Evolutionary conservation across 2,797 vertebrate genomes (phyloP).

Genomic region (Antennarius maculatus): DNA sequence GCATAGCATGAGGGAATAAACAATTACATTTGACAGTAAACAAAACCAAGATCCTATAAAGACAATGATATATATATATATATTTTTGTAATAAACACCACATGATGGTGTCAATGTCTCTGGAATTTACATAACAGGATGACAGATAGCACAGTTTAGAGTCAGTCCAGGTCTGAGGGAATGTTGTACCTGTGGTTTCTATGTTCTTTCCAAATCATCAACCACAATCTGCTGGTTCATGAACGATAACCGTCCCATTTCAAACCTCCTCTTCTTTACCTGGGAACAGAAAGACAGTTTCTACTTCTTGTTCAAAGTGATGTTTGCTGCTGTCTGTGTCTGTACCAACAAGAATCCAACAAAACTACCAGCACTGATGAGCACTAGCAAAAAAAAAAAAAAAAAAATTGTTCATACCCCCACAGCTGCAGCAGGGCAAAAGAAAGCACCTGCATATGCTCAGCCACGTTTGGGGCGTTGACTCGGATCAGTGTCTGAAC

Average conservation of each 20-base stretch:
- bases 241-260: slow-evolving; percentile 23
- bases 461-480: slow-evolving; percentile 10
- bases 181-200: slow-evolving; percentile 42
- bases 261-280: slow-evolving; percentile 1
- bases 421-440: slow-evolving; percentile 26
- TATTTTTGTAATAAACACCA: slow-evolving; percentile 66
- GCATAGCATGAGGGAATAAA: slow-evolving; percentile 48
- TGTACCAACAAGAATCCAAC: slow-evolving; percentile 34
- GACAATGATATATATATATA: slow-evolving; percentile 52
- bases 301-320: slow-evolving; percentile 33
- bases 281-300: slow-evolving; percentile 14
- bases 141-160: slow-evolving; percentile 41
- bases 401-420: not conserved
- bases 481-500: slow-evolving; percentile 55
- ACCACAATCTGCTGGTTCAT: slow-evolving; percentile 72
- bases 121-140: slow-evolving; percentile 67
- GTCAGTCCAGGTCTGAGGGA: slow-evolving; percentile 55
- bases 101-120: slow-evolving; percentile 64
- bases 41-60: slow-evolving; percentile 51
- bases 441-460: slow-evolving; percentile 26
- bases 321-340: slow-evolving; percentile 31
- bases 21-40: slow-evolving; percentile 36
- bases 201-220: slow-evolving; percentile 38
- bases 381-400: not conserved
- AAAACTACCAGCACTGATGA: not conserved